Conservation (phyloP, 2,113 vertebrate genomes). For the Nycticorax nycticorax region DNA sequence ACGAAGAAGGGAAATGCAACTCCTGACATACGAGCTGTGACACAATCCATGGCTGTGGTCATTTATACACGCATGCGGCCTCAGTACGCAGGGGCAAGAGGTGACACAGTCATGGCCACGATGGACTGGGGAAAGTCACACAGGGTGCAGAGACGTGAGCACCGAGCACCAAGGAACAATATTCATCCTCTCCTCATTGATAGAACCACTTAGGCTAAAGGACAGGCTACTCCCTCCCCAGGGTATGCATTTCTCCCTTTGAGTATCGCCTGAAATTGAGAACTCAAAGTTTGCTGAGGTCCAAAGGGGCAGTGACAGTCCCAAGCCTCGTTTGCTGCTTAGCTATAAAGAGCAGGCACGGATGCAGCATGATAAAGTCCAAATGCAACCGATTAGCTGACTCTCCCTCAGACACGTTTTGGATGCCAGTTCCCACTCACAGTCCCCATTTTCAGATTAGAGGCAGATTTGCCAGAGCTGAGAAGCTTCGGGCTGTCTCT, state of each 20-base stretch:
- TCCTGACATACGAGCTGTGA: not conserved
- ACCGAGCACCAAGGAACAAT: not conserved
- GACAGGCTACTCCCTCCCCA: not conserved
- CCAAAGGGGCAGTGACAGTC: not conserved
- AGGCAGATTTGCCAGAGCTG: not conserved
- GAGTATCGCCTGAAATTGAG: not conserved
- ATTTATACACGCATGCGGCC: not conserved
- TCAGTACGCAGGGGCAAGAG: not conserved
- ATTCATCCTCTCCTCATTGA: not conserved
- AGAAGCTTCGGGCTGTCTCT: not conserved
- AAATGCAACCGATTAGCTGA: not conserved
- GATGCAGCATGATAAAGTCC: not conserved
- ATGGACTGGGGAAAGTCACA: not conserved
- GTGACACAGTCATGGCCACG: fast-evolving
- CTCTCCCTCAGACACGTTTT: not conserved
- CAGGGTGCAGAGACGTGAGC: not conserved
- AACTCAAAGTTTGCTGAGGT: not conserved
- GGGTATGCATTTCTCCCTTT: not conserved
- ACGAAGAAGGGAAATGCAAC: not conserved
- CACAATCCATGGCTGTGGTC: fast-evolving
- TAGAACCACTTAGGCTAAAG: not conserved
- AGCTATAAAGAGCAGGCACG: not conserved
- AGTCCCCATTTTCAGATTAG: not conserved
- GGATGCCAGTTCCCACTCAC: not conserved
- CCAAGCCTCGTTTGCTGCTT: not conserved